These are phyloP conservation scores for Pogonomyrmex barbatus DNA, from an alignment of 1,140 invertebrate genomes.

Conservation along the genomic window DNA sequence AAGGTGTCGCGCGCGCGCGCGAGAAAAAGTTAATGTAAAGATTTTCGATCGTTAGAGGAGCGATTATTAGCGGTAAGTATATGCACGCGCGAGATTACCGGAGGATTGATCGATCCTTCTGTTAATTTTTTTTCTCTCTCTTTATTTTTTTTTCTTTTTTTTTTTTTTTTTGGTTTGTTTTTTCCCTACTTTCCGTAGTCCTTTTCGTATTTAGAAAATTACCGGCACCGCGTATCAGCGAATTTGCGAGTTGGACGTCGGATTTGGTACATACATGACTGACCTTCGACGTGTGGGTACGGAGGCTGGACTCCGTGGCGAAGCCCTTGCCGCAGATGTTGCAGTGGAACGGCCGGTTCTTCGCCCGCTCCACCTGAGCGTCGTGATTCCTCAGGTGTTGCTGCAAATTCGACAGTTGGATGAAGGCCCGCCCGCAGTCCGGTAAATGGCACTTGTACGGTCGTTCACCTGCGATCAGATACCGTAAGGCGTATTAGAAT, in stretches of 20 bases:
- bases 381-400: conserved; percentile 98
- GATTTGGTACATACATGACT: conserved; percentile 90
- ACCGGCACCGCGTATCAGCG: conserved; percentile 75
- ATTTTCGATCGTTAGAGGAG: conserved; percentile 56
- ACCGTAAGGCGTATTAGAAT: conserved; percentile 66
- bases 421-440: conserved; percentile 98
- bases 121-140: conserved; percentile 11
- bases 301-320: conserved; percentile 97
- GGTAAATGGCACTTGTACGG: conserved; percentile 98
- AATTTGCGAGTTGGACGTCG: conserved; percentile 84
- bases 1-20: conserved; percentile 57
- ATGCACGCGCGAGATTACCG: conserved; percentile 43
- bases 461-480: conserved; percentile 93
- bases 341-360: conserved; percentile 97
- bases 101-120: conserved; percentile 4
- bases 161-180: conserved; percentile 6
- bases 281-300: conserved; percentile 98
- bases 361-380: conserved; percentile 97
- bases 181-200: conserved; percentile 50
- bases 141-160: not conserved
- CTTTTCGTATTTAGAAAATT: conserved; percentile 40
- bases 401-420: conserved; percentile 98
- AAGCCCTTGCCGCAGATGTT: conserved; percentile 98
- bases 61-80: conserved; percentile 42
- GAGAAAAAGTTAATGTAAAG: conserved; percentile 54